Evolutionary conservation across 2,113 vertebrate species (phyloP), one percentile per base, ranked within the genome.

Genomic region (Toxotes jaculatrix): DNA sequence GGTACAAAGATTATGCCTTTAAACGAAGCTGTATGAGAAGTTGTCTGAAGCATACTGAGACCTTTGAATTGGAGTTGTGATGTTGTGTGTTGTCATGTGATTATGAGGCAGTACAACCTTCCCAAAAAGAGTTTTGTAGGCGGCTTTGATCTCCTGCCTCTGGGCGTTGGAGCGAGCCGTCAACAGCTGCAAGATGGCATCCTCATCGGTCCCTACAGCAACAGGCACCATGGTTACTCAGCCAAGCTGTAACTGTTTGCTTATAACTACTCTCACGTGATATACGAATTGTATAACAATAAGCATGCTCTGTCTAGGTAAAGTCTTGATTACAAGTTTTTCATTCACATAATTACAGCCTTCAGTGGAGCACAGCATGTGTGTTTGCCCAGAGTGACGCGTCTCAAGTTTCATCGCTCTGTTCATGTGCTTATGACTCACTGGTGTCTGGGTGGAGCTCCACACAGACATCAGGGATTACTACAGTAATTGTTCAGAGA

Each of bases 81-180:
- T 63, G 5, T n/a, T 23, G 5, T 40, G 47, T 61, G 27, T 32
- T 42, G 2, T 80, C 0, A 32, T n/a, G 51, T 23, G 21, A n/a
- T 27, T 67, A n/a, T 66, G 27, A 42, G 19, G 12, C 4, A 31
- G 7, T 34, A 87, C 92, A 80, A 99, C 98, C 97, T 96, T 95
- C 93, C 98, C 98, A 90, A 96, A 96, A 19, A 97, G 95, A 14
- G 97, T 98, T 85, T 99, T 99, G 91, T 96, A 99, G 38, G 93
- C 74, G 19, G 82, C 61, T 13, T 94, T 94, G 82, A 98, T 98
- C 83, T 98, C 88, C 93, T 98, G 97, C 77, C 98, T 96, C 88
- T 99, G 98, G 66, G 81, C 75, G 27, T 98, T 99, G 91, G 93
- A 97, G 76, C 98, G 96, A 42, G 95, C 70, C 0, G 93, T 95